These are phyloP conservation scores for Schizopygopsis pylzovi DNA, from an alignment of 2,797 vertebrate genomes.

Conservation along the genomic window DNA sequence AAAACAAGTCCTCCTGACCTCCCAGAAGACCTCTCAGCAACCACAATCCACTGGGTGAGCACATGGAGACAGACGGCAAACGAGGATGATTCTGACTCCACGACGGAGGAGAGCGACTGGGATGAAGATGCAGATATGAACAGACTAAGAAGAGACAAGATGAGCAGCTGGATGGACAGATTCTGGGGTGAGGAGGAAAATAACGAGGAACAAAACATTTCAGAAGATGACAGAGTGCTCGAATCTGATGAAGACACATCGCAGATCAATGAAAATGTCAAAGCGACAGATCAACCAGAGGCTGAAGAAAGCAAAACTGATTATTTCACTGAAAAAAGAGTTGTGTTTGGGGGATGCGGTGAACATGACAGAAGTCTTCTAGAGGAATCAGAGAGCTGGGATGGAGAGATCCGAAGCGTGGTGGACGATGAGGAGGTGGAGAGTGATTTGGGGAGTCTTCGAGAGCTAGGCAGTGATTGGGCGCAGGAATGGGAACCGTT, in stretches of 20 bases:
- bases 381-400: constrained; percentile 7
- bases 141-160: background rate
- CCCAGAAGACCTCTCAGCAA: constrained; percentile 24
- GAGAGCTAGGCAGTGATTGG: constrained; percentile 51
- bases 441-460: constrained; percentile 58
- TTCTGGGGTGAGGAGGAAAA: constrained; percentile 14
- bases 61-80: constrained; percentile 78
- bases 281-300: background rate
- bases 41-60: constrained; percentile 76
- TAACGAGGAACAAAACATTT: background rate
- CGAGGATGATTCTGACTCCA: constrained; percentile 68
- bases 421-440: constrained; percentile 40
- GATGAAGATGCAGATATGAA: background rate
- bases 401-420: constrained; percentile 10
- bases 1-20: background rate
- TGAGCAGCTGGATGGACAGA: constrained; percentile 38
- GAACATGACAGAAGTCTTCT: constrained; percentile 16
- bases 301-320: background rate
- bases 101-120: constrained; percentile 5
- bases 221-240: background rate
- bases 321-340: background rate
- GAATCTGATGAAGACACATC: background rate
- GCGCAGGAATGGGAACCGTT: constrained; percentile 59
- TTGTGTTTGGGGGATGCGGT: constrained; percentile 12
- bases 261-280: background rate